Evolutionary conservation across 2,888 invertebrate genomes (phyloP).

Genomic region (Drosophila testacea): DNA sequence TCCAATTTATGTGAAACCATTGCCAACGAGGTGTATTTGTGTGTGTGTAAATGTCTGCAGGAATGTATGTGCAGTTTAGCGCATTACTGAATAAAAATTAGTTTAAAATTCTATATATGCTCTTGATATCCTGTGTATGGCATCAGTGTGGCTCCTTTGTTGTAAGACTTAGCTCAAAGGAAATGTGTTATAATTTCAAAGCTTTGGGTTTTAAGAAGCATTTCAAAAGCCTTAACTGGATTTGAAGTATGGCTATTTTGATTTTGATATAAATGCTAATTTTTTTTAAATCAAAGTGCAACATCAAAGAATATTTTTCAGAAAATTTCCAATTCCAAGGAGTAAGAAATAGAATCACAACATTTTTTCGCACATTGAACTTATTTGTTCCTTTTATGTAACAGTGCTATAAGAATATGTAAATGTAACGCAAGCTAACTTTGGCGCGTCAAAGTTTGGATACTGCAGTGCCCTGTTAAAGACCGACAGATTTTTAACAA

Average conservation of each 20-base stretch:
- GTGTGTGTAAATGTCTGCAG: neutral
- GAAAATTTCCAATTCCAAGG: too few relatives aligned
- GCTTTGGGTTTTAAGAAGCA: neutral
- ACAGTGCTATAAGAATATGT: too few relatives aligned
- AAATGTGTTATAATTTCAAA: neutral
- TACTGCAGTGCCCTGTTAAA: too few relatives aligned
- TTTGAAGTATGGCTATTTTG: neutral
- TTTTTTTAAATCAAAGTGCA: neutral
- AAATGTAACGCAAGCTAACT: too few relatives aligned
- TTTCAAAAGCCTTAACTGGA: neutral
- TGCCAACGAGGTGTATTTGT: neutral
- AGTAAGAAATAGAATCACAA: too few relatives aligned
- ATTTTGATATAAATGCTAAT: neutral
- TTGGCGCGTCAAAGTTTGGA: too few relatives aligned
- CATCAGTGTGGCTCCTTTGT: neutral
- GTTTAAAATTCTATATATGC: neutral
- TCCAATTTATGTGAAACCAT: constrained; percentile 43
- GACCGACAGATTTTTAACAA: too few relatives aligned
- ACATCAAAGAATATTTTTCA: neutral
- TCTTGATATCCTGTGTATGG: neutral
- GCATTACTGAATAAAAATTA: constrained; percentile 23
- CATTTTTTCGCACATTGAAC: too few relatives aligned
- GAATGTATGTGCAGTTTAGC: neutral
- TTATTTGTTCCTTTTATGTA: too few relatives aligned
- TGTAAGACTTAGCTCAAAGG: neutral